These are phyloP conservation scores for Coregonus ussuriensis DNA, from an alignment of 2,797 vertebrate genomes.

Conservation along the genomic window DNA sequence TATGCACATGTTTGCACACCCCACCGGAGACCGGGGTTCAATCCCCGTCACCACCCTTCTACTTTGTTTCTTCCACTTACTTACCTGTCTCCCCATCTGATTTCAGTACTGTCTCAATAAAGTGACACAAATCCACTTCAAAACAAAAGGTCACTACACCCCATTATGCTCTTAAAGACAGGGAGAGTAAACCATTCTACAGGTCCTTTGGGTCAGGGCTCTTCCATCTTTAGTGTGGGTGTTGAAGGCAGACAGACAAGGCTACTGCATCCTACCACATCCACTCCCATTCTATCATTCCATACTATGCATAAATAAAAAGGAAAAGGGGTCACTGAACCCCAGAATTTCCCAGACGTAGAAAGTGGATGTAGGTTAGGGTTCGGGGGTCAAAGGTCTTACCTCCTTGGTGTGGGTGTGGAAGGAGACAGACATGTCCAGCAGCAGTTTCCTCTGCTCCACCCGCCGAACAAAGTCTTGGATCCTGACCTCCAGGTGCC, in stretches of 20 bases:
- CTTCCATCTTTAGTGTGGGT: background rate
- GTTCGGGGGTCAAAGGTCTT: slow-evolving; percentile 5
- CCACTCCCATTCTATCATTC: background rate
- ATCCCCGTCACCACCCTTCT: too few relatives aligned
- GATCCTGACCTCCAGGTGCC: slow-evolving; percentile 96
- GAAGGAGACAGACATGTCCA: slow-evolving; percentile 99
- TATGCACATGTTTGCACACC: too few relatives aligned
- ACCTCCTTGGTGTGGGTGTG: slow-evolving; percentile 94
- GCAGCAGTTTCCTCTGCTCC: slow-evolving; percentile 94
- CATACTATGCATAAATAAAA: too few relatives aligned
- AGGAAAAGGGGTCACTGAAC: too few relatives aligned
- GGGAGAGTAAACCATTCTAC: background rate
- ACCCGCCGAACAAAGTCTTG: slow-evolving; percentile 97
- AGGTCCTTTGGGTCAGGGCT: background rate
- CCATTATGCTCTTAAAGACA: too few relatives aligned
- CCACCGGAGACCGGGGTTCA: too few relatives aligned
- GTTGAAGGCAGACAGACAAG: background rate
- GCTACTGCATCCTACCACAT: background rate
- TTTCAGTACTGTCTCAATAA: too few relatives aligned
- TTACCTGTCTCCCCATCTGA: too few relatives aligned
- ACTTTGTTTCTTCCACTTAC: too few relatives aligned
- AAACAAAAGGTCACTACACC: too few relatives aligned
- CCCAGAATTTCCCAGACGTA: background rate
- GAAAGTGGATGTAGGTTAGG: background rate
- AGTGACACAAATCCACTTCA: too few relatives aligned